These are phyloP conservation scores for Drosophila limbata DNA, from an alignment of 2,888 invertebrate species.

Conservation along the genomic window DNA sequence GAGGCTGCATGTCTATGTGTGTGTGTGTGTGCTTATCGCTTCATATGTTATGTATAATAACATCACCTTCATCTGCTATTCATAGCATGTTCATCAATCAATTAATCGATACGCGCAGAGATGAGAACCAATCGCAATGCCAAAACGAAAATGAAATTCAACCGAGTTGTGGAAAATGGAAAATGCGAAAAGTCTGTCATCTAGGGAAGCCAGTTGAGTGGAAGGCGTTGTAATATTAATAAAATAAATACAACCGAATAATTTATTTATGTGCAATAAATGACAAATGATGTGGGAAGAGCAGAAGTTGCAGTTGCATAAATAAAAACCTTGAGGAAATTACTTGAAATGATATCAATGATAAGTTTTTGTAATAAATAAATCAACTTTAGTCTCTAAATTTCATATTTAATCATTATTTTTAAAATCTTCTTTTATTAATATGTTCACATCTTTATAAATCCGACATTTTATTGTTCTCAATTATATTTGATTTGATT, in stretches of 20 bases:
- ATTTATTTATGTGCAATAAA: conserved; percentile 6
- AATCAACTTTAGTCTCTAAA: not conserved
- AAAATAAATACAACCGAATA: conserved; percentile 22
- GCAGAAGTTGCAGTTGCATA: not conserved
- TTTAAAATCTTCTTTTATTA: no score
- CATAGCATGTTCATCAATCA: conserved; percentile 79
- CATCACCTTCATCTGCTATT: conserved; percentile 75
- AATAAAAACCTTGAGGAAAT: not conserved
- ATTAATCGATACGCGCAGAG: conserved; percentile 72
- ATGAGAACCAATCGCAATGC: conserved; percentile 36
- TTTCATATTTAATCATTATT: no score
- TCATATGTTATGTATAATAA: conserved; percentile 67
- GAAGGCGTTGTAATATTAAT: conserved; percentile 31
- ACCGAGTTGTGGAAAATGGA: not conserved
- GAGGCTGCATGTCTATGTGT: conserved; percentile 28
- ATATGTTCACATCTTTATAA: no score
- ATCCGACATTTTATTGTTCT: no score
- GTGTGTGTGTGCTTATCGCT: conserved; percentile 52
- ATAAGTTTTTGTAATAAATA: not conserved
- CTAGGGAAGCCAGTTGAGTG: conserved; percentile 3
- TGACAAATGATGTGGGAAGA: conserved; percentile 29
- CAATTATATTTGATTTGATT: not conserved
- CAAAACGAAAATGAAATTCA: conserved; percentile 33
- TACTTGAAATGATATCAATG: not conserved
- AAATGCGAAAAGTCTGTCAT: conserved; percentile 14